Conservation (phyloP, 2,888 invertebrate genomes). For the Idaea biselata region DNA sequence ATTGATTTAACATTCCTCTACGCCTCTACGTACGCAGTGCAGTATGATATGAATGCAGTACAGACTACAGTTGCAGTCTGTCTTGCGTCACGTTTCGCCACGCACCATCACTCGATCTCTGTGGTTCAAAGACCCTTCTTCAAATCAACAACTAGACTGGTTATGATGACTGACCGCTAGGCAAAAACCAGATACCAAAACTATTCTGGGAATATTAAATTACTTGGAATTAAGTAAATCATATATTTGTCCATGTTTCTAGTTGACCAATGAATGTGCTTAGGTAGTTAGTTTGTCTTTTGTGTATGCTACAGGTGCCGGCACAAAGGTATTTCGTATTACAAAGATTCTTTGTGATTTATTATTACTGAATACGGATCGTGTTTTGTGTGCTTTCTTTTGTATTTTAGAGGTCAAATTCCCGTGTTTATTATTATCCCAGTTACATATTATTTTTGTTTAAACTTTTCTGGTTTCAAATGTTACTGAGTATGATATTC, state of each 20-base stretch:
- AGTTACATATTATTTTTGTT: neutral
- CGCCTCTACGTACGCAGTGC: conserved; percentile 11
- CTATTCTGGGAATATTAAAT: conserved; percentile 13
- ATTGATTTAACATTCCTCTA: conserved; percentile 7
- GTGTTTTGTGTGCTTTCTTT: neutral
- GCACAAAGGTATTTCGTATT: neutral
- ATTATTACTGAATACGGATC: neutral
- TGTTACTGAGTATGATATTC: neutral
- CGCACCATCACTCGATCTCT: conserved; percentile 36
- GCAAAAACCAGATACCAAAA: conserved; percentile 25
- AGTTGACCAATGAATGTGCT: neutral
- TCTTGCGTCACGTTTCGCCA: conserved; percentile 38
- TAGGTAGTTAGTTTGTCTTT: neutral
- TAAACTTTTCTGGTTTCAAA: neutral
- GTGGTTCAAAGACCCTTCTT: conserved; percentile 58
- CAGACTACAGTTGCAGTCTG: conserved; percentile 18
- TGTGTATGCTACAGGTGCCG: neutral
- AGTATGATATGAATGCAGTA: conserved; percentile 26
- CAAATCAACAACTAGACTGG: conserved; percentile 44
- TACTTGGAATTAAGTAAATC: neutral
- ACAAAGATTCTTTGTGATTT: neutral
- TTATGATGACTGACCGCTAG: conserved; percentile 33
- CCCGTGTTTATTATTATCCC: neutral
- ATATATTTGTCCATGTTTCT: neutral
- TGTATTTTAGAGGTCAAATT: neutral